Percentiles rank a stretch among this genome's conserved stretches.
These are phyloP conservation scores for Ambastaia sidthimunki DNA, from an alignment of 2,797 vertebrate genomes.

Conservation along the genomic window DNA sequence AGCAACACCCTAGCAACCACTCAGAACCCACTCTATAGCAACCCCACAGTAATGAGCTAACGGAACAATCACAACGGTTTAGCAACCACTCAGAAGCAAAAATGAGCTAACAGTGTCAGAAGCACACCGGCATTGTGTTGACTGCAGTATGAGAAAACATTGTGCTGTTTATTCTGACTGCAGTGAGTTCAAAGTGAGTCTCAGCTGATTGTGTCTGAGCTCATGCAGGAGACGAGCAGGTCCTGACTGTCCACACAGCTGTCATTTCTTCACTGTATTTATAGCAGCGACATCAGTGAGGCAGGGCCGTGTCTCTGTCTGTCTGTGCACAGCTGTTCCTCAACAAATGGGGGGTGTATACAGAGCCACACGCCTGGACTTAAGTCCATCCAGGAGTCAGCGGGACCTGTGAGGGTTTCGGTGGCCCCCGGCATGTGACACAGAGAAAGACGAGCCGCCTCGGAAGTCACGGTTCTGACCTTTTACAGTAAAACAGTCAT, in stretches of 20 bases:
- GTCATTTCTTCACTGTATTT: conserved; percentile 84
- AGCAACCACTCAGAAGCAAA: too few species aligned
- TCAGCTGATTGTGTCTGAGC: conserved; percentile 66
- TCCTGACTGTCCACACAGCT: conserved; percentile 79
- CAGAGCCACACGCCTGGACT: conserved; percentile 77
- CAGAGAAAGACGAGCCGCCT: conserved; percentile 62
- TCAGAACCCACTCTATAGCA: conserved; percentile 69
- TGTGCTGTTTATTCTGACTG: background rate
- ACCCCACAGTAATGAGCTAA: conserved; percentile 53
- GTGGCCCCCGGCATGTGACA: conserved; percentile 68
- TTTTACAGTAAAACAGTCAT: conserved; percentile 69
- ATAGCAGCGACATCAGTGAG: conserved; percentile 81
- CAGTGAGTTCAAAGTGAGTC: background rate
- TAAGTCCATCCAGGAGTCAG: conserved; percentile 72
- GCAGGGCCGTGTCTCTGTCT: conserved; percentile 53
- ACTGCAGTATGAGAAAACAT: background rate
- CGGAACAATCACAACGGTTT: conserved; percentile 69
- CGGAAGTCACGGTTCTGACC: conserved; percentile 62
- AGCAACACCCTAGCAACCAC: background rate
- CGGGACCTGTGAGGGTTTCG: conserved; percentile 76
- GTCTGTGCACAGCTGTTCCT: conserved; percentile 84
- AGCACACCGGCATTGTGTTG: too few species aligned
- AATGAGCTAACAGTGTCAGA: too few species aligned
- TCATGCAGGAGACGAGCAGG: conserved; percentile 58
- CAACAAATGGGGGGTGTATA: conserved; percentile 77